Evolutionary conservation across 2,113 vertebrate genomes (phyloP), one percentile per base, ranked within the genome.

Genomic region (Columba janthina): DNA sequence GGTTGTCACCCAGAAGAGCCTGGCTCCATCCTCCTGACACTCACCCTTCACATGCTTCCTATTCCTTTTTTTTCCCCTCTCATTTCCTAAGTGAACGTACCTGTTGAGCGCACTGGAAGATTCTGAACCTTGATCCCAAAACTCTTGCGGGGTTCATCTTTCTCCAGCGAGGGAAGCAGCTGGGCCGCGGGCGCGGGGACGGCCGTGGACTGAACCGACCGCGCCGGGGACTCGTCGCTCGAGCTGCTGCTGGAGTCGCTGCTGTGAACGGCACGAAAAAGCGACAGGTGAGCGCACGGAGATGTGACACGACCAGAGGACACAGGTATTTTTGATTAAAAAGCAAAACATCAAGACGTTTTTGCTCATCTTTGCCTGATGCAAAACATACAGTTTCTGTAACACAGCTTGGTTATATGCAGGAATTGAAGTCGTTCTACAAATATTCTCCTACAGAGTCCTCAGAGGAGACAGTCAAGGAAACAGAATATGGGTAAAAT

Each of bases 121-220:
- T 99, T 99, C 96, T 99, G 99, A 95, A 99, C 99, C 97, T 99
- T 99, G 97, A 99, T 99, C 95, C 99, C 99, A 96, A 99, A 99
- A 96, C 99, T 99, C 98, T 99, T 99, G 29, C 99, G 99, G 56
- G 99, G 99, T 94, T 99, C 99, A 97, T 99, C 99, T 96, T 99
- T 99, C 97, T 99, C 99, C 94, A 99, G 97, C 62, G 99, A 98
- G 2, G 98, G 98, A 88, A 99, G 98, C 93, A 99, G 97, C 97
- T 99, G 99, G 89, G 99, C 98, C 11, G 99, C 98, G 3, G 99
- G 99, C 9, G 99, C 99, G 3, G 99, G 99, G 38, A 99, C 98
- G 9, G 99, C 99, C 7, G 99, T 98, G 5, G 99, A 99, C 76
- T 99, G 99, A 85, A 99, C 99, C 1, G 99, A 99, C 22, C 99